Evolutionary conservation across 2,888 invertebrate species (phyloP).

Genomic region (Antitype chi): DNA sequence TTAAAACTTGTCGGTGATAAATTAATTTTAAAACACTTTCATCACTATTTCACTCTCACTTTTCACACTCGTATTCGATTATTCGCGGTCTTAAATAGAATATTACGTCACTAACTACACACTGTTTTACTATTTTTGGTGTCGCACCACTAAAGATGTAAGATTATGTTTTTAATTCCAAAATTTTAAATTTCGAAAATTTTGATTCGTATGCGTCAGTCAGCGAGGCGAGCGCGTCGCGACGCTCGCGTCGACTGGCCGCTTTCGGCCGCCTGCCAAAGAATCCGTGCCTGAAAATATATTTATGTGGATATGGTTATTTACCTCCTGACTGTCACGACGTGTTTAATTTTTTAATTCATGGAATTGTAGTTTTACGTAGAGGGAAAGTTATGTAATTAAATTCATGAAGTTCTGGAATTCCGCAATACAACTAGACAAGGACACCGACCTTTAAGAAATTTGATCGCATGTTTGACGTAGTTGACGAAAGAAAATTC

Average conservation of each 20-base stretch:
- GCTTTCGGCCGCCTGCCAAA: slow-evolving; percentile 87
- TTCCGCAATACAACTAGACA: slow-evolving; percentile 10
- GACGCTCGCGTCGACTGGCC: slow-evolving; percentile 85
- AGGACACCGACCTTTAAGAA: slow-evolving; percentile 40
- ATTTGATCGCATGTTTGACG: slow-evolving; percentile 35
- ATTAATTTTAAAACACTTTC: slow-evolving; percentile 42
- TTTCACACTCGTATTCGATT: slow-evolving; percentile 61
- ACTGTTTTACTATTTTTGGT: slow-evolving; percentile 36
- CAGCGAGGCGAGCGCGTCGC: slow-evolving; percentile 82
- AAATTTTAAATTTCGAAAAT: slow-evolving; percentile 75
- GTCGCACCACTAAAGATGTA: slow-evolving; percentile 60
- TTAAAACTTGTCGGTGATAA: slow-evolving; percentile 14
- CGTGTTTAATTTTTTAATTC: slow-evolving; percentile 61
- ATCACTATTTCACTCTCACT: slow-evolving; percentile 65
- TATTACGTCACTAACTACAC: slow-evolving; percentile 52
- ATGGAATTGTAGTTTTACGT: slow-evolving; percentile 11
- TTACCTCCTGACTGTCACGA: slow-evolving; percentile 70
- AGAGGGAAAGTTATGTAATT: slow-evolving; percentile 1
- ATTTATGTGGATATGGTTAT: slow-evolving; percentile 87
- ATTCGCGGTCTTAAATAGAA: slow-evolving; percentile 60
- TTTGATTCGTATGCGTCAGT: slow-evolving; percentile 74
- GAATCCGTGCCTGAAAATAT: slow-evolving; percentile 87
- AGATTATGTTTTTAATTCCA: slow-evolving; percentile 49
- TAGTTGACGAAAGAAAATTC: slow-evolving; percentile 11
- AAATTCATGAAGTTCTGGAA: slow-evolving; percentile 12